Conservation (phyloP, 2,888 invertebrate species). For the Latheticus oryzae region DNA sequence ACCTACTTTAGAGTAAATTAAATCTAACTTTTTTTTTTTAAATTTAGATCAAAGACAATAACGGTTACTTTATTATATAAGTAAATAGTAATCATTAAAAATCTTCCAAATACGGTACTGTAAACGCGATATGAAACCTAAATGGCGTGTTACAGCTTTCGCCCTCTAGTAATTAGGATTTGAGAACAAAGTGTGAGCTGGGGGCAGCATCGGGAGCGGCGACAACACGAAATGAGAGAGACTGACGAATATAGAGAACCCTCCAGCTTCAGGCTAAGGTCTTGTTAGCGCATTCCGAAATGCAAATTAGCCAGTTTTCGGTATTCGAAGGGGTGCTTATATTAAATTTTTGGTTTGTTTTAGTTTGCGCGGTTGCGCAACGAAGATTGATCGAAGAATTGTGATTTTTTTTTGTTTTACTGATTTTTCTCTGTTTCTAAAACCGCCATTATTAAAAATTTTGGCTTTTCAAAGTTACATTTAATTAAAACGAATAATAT, state of each 20-base stretch:
- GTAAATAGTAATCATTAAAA: constrained; percentile 43
- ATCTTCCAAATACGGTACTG: constrained; percentile 49
- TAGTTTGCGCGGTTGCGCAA: constrained; percentile 18
- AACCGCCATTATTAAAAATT: constrained; percentile 1
- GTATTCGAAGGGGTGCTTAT: constrained; percentile 50
- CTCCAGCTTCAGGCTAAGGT: constrained; percentile 49
- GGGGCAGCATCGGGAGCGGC: constrained; percentile 41
- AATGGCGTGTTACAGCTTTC: constrained; percentile 53
- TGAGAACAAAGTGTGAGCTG: constrained; percentile 58
- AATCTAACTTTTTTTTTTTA: no score
- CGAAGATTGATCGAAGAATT: constrained; percentile 9
- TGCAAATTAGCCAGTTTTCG: constrained; percentile 55
- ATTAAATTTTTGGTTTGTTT: constrained; percentile 53
- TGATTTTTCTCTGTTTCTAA: constrained; percentile 4
- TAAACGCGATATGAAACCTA: constrained; percentile 55
- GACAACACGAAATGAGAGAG: constrained; percentile 37
- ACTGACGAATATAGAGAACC: no score
- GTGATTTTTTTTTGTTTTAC: constrained; percentile 1
- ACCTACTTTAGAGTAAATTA: constrained; percentile 48
- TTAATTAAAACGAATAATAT: constrained; percentile 25
- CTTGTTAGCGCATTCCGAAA: constrained; percentile 57
- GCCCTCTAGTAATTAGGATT: constrained; percentile 58
- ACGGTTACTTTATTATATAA: constrained; percentile 36
- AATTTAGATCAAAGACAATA: no score
- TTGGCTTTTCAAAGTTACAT: constrained; percentile 5